Conservation (phyloP, 2,888 invertebrate genomes). For the Atethmia centrago region DNA sequence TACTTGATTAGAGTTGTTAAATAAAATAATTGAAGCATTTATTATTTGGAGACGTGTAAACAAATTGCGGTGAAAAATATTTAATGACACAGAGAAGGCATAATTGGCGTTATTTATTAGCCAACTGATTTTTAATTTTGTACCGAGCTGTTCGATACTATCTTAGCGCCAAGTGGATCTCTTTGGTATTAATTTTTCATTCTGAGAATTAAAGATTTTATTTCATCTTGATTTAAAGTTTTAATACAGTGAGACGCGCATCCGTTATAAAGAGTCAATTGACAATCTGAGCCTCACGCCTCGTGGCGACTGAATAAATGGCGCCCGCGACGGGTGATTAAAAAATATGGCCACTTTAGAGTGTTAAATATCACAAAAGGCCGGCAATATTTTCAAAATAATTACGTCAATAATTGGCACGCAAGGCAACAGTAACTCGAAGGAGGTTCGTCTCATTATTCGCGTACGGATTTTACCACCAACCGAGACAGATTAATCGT, state of each 20-base stretch:
- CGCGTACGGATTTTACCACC: slow-evolving; percentile 87
- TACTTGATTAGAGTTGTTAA: slow-evolving; percentile 62
- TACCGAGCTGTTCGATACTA: slow-evolving; percentile 22
- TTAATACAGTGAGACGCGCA: slow-evolving; percentile 69
- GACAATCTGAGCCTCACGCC: slow-evolving; percentile 78
- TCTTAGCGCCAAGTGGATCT: slow-evolving; percentile 9
- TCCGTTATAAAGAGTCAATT: slow-evolving; percentile 82
- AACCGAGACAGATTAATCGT: slow-evolving; percentile 89
- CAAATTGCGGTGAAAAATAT: slow-evolving; percentile 60
- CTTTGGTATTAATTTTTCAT: slow-evolving; percentile 41
- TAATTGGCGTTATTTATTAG: slow-evolving; percentile 57
- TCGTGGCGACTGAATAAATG: slow-evolving; percentile 78
- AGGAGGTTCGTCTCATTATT: slow-evolving; percentile 86
- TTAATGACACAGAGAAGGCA: slow-evolving; percentile 51
- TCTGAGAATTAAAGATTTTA: slow-evolving; percentile 48
- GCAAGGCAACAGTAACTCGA: slow-evolving; percentile 79
- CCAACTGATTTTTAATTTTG: slow-evolving; percentile 51
- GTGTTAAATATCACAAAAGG: slow-evolving; percentile 87
- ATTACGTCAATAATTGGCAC: slow-evolving; percentile 90
- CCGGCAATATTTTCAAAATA: slow-evolving; percentile 89
- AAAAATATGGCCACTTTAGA: slow-evolving; percentile 84
- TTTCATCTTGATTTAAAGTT: slow-evolving; percentile 61
- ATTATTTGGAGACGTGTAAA: slow-evolving; percentile 56
- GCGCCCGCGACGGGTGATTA: slow-evolving; percentile 77
- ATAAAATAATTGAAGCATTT: slow-evolving; percentile 63